Base-by-base conservation (phyloP, 2,888 invertebrate species). In the Electrophaes corylata region DNA sequence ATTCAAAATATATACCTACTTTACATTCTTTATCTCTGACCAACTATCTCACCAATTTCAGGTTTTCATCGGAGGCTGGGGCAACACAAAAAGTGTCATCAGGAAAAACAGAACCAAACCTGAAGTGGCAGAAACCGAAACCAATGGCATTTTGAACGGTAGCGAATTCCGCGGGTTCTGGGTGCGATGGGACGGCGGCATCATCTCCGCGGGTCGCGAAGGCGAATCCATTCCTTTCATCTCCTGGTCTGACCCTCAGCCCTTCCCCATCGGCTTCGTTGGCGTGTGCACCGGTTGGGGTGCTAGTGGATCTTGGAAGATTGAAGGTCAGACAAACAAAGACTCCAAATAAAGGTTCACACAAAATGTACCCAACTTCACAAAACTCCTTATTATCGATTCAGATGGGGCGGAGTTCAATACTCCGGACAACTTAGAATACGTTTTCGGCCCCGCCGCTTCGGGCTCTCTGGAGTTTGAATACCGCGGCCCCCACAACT, bases 211-310 rank as follows among this genome's bases (percentile, higher is more conserved):
- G 8, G 96, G 96, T n/a, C 94, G 92, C 49, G 96, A 96, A 69
- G 94, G 94, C 29, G 95, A 95, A 73, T 91, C 92, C 11, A 93
- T 93, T 8, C 95, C 97, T 0, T 96, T 97, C 86, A 81, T 97
- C 66, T 93, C 93, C 10, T 96, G 94, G 92, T 86, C 93, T 26
- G 96, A 97, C 75, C 94, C 94, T 0, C 93, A 95, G 64, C 93
- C 95, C 3, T 94, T 96, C 80, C 93, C 93, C 10, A 93, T 97
- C 55, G 93, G 93, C 62, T 95, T 94, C 81, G 94, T 96, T 41
- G 97, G 97, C 41, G 93, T 97, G 26, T 96, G 96, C 86, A 97
- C 97, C 43, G 97, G 96, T 46, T 97, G 96, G 96, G 97, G 97
- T 14, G 95, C 97, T 10, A 91, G 87, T 51, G 97, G 97, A 31